Base-by-base conservation (phyloP, 2,888 invertebrate genomes). In the Osmoderma eremita region DNA sequence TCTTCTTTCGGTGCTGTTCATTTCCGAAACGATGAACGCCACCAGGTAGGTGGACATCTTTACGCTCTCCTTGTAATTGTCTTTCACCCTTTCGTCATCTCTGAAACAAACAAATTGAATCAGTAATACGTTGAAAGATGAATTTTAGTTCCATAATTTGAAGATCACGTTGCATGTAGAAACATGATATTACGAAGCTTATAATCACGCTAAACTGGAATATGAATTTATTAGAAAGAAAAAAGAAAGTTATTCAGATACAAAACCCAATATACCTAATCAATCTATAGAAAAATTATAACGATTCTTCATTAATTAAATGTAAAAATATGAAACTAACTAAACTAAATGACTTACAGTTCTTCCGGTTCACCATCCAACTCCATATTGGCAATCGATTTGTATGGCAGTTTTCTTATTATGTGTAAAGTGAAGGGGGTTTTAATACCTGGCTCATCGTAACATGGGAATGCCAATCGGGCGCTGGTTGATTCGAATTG, bases 41-140 rank as follows among this genome's bases (percentile, higher is more conserved):
- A 94, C 84, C 12, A 95, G 83, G 76, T 96, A 95, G 0, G 92
- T 86, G 1, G 92, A 91, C 91, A 94, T 93, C 18, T 10, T 22
- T n/a, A 61, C 61, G 0, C 42, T 41, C 18, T 17, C 30, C 10
- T 66, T 41, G 30, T 51, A 66, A n/a, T 38, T 17, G n/a, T 66
- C 66, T 12, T 18, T 36, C 10, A 20, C 17, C n/a, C 17, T 50
- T 8, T 41, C 61, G 1, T 20, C 15, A 1, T 18, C 41, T 13
- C 62, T 62, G 30, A 61, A 20, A n/a, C n/a, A n/a, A n/a, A n/a
- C n/a, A n/a, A n/a, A n/a, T n/a, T n/a, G n/a, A n/a, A n/a, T n/a
- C n/a, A n/a, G n/a, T n/a, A n/a, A n/a, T n/a, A n/a, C n/a, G n/a
- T n/a, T n/a, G n/a, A n/a, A n/a, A n/a, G n/a, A n/a, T n/a, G n/a